These are phyloP conservation scores for Monoplex corrugatus DNA, from an alignment of 2,888 invertebrate species.

Conservation along the genomic window DNA sequence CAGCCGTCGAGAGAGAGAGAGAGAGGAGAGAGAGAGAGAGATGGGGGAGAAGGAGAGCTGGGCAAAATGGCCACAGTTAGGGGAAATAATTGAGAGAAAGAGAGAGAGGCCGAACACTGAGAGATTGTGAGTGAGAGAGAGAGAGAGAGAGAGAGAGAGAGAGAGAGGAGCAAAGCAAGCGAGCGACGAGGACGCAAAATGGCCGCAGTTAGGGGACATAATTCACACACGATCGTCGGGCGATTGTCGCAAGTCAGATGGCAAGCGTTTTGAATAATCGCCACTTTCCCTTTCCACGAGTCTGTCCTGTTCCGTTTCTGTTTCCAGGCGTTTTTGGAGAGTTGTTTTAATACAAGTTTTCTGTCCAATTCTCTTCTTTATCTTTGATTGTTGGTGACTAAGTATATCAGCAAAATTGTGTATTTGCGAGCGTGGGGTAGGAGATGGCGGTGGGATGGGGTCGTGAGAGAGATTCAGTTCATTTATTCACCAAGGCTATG, in stretches of 20 bases:
- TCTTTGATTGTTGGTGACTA: too few relatives aligned
- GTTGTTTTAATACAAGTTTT: too few relatives aligned
- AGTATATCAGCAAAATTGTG: too few relatives aligned
- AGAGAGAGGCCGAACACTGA: too few relatives aligned
- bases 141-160: background rate
- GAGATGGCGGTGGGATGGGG: too few relatives aligned
- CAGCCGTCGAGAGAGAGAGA: background rate
- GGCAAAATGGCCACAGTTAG: conserved; percentile 3
- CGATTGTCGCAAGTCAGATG: conserved; percentile 26
- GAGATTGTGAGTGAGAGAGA: too few relatives aligned
- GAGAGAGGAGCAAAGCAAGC: conserved; percentile 12
- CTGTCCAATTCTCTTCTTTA: too few relatives aligned
- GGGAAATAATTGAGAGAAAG: too few relatives aligned
- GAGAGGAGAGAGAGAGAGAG: conserved; percentile 36
- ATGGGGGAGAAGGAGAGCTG: background rate
- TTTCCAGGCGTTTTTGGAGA: background rate
- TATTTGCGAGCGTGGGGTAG: too few relatives aligned
- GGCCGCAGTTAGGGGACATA: conserved; percentile 8
- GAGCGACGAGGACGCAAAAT: background rate
- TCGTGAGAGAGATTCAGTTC: too few relatives aligned
- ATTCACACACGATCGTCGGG: background rate
- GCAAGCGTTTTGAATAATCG: conserved; percentile 19
- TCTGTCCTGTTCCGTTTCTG: background rate
- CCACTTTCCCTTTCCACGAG: background rate
- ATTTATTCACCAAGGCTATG: too few relatives aligned